Conservation (phyloP, 2,888 invertebrate genomes). For the Ptilodon capucinus region DNA sequence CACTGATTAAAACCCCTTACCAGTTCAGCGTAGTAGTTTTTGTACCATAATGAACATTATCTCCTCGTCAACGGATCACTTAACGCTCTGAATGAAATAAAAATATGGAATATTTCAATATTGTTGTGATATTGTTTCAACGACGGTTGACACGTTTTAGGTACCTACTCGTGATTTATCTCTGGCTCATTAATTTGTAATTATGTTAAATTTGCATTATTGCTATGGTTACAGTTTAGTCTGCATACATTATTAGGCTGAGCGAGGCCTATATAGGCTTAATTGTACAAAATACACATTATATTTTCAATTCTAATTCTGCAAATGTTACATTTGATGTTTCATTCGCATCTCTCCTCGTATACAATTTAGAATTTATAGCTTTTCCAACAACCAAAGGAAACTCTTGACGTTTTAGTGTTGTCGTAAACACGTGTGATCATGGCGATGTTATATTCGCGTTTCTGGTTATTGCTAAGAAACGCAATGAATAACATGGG, state of each 20-base stretch:
- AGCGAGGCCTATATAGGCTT: neutral
- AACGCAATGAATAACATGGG: constrained; percentile 60
- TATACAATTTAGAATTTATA: constrained; percentile 24
- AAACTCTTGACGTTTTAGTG: constrained; percentile 50
- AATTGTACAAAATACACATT: constrained; percentile 1
- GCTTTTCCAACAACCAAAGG: constrained; percentile 31
- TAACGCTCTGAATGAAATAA: constrained; percentile 24
- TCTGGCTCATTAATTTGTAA: neutral
- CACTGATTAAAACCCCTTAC: constrained; percentile 62
- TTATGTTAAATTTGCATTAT: neutral
- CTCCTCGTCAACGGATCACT: constrained; percentile 25
- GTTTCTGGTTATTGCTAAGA: constrained; percentile 44
- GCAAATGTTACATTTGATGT: constrained; percentile 10
- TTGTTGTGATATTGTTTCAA: neutral
- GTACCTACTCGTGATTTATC: too few relatives aligned
- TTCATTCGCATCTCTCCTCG: constrained; percentile 4
- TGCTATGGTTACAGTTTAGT: too few relatives aligned
- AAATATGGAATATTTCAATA: constrained; percentile 1
- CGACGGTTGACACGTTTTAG: neutral
- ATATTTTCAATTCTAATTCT: constrained; percentile 8
- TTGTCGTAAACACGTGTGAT: constrained; percentile 55
- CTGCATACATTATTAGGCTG: neutral
- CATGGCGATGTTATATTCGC: constrained; percentile 51
- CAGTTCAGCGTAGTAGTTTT: constrained; percentile 51
- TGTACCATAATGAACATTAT: constrained; percentile 45